phyloP scores from a whole-genome alignment of 2,113 vertebrate genomes.

The Pavo muticus region DNA sequence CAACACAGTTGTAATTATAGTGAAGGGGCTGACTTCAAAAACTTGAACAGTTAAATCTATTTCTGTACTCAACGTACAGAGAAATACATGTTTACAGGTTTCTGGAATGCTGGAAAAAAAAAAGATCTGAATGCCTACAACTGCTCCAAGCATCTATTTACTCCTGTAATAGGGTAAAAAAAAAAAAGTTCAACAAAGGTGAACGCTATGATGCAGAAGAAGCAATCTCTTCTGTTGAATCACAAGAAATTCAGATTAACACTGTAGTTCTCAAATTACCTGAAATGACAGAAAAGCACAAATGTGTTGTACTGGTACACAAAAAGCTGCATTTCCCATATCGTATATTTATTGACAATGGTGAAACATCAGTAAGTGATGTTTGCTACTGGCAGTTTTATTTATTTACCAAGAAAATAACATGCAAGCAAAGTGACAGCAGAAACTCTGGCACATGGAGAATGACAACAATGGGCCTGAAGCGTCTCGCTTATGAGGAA shows the following conservation, averaged over 20 bases:
- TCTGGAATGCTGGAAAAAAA: not conserved
- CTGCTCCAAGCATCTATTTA: not conserved
- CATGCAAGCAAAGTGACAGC: not conserved
- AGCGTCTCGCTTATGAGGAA: not conserved
- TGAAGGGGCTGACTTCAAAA: not conserved
- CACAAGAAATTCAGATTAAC: not conserved
- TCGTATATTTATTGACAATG: not conserved
- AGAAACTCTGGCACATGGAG: not conserved
- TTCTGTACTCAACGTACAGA: not conserved
- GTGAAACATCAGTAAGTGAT: not conserved
- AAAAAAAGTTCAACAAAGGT: not conserved
- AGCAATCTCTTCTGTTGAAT: not conserved
- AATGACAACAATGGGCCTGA: not conserved
- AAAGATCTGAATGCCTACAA: not conserved
- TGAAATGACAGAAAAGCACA: not conserved
- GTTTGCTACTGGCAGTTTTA: not conserved
- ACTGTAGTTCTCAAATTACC: not conserved
- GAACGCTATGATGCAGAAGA: not conserved
- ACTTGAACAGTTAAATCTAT: not conserved
- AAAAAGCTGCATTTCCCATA: not conserved
- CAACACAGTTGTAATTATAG: not conserved
- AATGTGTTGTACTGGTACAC: rapidly evolving
- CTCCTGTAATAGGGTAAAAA: not conserved
- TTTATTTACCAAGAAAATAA: not conserved
- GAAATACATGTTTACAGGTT: not conserved